Evolutionary conservation across 2,113 vertebrate genomes (phyloP).

Genomic region (Mellivora capensis): DNA sequence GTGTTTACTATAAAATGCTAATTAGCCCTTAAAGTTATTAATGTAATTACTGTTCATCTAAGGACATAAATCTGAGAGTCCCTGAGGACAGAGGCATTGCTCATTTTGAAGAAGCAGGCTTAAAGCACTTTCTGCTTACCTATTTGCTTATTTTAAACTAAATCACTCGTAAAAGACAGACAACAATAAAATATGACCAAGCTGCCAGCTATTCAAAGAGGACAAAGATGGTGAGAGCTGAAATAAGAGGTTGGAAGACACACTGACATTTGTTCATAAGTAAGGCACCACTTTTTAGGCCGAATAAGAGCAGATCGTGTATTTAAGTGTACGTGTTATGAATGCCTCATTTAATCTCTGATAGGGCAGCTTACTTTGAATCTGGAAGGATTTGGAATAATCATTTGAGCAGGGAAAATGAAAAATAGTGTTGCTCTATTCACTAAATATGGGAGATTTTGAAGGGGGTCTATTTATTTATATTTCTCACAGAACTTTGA

Average conservation of each 20-base stretch:
- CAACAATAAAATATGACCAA: neutral
- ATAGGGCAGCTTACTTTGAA: neutral
- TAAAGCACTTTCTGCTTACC: constrained; percentile 30
- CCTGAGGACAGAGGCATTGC: neutral
- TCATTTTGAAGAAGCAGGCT: constrained; percentile 38
- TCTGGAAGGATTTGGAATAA: neutral
- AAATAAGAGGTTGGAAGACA: neutral
- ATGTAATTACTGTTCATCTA: constrained; percentile 32
- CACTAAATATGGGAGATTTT: neutral
- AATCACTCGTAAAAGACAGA: constrained; percentile 31
- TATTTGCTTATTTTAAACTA: constrained; percentile 29
- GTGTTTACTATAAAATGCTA: constrained; percentile 52
- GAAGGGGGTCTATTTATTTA: neutral
- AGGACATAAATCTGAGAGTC: constrained; percentile 54
- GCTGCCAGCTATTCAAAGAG: neutral
- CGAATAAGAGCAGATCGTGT: neutral
- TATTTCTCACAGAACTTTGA: neutral
- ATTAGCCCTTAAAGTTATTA: constrained; percentile 57
- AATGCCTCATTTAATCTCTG: neutral
- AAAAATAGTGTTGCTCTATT: neutral
- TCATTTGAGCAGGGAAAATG: neutral
- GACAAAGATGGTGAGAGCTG: neutral
- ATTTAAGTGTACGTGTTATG: neutral
- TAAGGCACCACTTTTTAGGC: neutral
- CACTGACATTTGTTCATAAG: neutral